A percentile compares a stretch with the other conserved stretches of the same genome.
Conservation (phyloP, 2,888 invertebrate species). For the Perithous albicinctus region DNA sequence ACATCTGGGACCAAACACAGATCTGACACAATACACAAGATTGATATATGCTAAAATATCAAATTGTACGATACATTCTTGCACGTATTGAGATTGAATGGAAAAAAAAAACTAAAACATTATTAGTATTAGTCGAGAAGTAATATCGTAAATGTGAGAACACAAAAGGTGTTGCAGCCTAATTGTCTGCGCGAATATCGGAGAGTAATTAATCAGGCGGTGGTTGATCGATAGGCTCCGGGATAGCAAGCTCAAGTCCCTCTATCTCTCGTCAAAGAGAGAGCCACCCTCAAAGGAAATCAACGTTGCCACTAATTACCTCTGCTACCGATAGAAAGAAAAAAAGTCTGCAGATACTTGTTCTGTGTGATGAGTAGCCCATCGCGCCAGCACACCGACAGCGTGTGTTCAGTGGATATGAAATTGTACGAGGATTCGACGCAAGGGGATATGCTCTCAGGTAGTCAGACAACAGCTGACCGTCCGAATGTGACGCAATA, state of each 20-base stretch:
- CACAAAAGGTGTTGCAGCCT: conserved; percentile 17
- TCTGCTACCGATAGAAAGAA: conserved; percentile 41
- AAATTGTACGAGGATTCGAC: conserved; percentile 2
- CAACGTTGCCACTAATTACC: conserved; percentile 60
- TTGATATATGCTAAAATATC: background rate
- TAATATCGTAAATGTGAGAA: conserved; percentile 20
- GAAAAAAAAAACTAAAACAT: background rate
- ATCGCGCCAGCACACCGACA: background rate
- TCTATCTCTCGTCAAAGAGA: conserved; percentile 46
- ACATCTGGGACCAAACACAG: conserved; percentile 13
- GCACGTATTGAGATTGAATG: background rate
- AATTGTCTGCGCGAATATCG: conserved; percentile 46
- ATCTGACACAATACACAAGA: background rate
- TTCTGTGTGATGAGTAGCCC: conserved; percentile 15
- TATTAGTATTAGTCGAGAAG: background rate
- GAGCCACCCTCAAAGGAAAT: conserved; percentile 62
- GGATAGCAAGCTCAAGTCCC: conserved; percentile 40
- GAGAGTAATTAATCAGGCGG: conserved; percentile 53
- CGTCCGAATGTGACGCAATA: background rate
- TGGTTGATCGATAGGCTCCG: conserved; percentile 54
- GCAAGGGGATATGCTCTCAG: conserved; percentile 8
- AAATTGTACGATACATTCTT: background rate
- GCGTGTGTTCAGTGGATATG: background rate
- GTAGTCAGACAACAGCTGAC: background rate
- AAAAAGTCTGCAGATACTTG: conserved; percentile 10